Evolutionary conservation across 2,797 vertebrate genomes (phyloP).

Genomic region (Lithobates pipiens): DNA sequence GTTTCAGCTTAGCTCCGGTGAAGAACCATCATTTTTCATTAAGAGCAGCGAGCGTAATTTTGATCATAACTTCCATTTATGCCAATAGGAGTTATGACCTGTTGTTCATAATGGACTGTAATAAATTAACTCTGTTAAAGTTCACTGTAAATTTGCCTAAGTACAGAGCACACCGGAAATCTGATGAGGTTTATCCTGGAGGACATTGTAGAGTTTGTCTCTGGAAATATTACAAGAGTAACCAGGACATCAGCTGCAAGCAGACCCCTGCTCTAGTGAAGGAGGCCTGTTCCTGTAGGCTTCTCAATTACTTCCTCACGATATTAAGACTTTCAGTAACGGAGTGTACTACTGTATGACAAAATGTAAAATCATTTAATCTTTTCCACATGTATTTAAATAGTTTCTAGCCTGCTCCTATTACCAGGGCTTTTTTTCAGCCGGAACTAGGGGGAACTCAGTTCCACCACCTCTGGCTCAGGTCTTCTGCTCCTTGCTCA

Average conservation of each 20-base stretch:
- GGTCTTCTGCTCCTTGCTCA: too few species aligned
- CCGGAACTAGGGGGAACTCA: too few species aligned
- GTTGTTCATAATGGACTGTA: constrained; percentile 14
- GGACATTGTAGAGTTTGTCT: neutral
- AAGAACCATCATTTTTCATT: constrained; percentile 8
- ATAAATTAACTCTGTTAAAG: constrained; percentile 10
- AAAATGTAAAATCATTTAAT: too few species aligned
- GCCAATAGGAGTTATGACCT: constrained; percentile 1
- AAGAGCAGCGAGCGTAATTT: neutral
- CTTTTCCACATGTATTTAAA: too few species aligned
- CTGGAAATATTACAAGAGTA: neutral
- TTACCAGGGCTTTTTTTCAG: too few species aligned
- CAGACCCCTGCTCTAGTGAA: too few species aligned
- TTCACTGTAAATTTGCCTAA: neutral
- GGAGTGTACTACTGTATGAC: too few species aligned
- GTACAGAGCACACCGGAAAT: neutral
- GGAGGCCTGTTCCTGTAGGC: neutral
- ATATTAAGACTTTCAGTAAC: too few species aligned
- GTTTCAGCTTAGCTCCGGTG: neutral
- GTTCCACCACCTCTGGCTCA: too few species aligned
- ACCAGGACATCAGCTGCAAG: neutral
- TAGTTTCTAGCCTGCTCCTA: too few species aligned
- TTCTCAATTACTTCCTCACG: neutral
- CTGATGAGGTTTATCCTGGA: neutral
- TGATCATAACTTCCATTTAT: constrained; percentile 13